These are phyloP conservation scores for Micromys minutus DNA, from an alignment of 2,113 vertebrate species.

Conservation along the genomic window DNA sequence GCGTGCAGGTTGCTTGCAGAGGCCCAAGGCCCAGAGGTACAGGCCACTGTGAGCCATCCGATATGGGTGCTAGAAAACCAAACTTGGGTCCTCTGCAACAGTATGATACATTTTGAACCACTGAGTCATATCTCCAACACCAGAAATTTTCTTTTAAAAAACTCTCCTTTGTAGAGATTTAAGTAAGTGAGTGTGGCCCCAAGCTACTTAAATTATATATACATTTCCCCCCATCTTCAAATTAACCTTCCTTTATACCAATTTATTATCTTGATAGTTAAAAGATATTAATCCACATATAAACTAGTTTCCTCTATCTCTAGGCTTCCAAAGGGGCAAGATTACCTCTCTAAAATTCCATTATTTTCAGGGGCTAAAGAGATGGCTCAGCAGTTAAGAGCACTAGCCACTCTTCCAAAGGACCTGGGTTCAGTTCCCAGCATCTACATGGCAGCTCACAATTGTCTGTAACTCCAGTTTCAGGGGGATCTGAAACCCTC, in stretches of 20 bases:
- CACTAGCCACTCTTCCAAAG: too few species aligned
- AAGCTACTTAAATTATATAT: slow-evolving; percentile 10
- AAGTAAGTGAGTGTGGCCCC: neutral
- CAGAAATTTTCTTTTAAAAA: neutral
- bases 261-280: slow-evolving; percentile 31
- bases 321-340: slow-evolving; percentile 13
- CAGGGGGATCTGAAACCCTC: too few species aligned
- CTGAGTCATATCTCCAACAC: neutral
- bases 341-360: neutral
- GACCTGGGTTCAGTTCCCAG: too few species aligned
- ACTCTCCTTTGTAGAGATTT: slow-evolving; percentile 14
- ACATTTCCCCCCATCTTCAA: slow-evolving; percentile 17
- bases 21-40: neutral
- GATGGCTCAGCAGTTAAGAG: too few species aligned
- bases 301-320: neutral
- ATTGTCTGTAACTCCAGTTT: too few species aligned
- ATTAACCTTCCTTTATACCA: slow-evolving; percentile 42
- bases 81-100: neutral
- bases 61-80: neutral
- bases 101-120: neutral
- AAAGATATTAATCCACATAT: slow-evolving; percentile 26
- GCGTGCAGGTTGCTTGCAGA: neutral
- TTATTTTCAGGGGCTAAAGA: too few species aligned
- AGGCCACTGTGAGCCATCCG: neutral
- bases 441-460: too few species aligned